phyloP scores from a whole-genome alignment of 2,888 invertebrate species.

The Cataglyphis rosenhaueri region DNA sequence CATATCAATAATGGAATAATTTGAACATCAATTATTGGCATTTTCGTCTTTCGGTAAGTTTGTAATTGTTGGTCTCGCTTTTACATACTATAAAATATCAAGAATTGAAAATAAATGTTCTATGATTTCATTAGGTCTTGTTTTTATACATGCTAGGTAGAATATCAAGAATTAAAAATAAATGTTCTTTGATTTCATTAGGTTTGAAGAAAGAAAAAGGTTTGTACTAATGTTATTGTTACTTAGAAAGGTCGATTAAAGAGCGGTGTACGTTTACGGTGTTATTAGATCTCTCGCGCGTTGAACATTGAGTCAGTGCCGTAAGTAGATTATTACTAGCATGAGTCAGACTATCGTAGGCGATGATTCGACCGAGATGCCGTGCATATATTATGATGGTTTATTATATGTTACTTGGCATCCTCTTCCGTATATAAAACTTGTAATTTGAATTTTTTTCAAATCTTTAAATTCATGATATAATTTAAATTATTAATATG shows the following conservation, averaged over 20 bases:
- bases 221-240: slow-evolving; percentile 1
- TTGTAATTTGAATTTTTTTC: not conserved
- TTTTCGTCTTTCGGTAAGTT: not conserved
- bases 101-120: not conserved
- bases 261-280: not conserved
- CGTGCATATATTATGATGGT: slow-evolving; percentile 7
- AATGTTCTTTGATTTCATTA: not conserved
- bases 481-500: not conserved
- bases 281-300: slow-evolving; percentile 24
- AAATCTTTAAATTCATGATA: not conserved
- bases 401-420: slow-evolving; percentile 37
- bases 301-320: slow-evolving; percentile 36
- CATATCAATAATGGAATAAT: not conserved
- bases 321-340: slow-evolving; percentile 42
- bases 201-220: not conserved
- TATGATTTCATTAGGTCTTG: not conserved
- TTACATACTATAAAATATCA: not conserved
- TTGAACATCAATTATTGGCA: not conserved
- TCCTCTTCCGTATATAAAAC: not conserved
- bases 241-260: slow-evolving; percentile 20
- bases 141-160: not conserved
- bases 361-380: slow-evolving; percentile 33
- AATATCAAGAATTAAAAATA: not conserved
- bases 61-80: not conserved
- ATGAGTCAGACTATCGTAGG: slow-evolving; percentile 26